Conservation (phyloP, 2,888 invertebrate genomes). For the Dioctria linearis region DNA sequence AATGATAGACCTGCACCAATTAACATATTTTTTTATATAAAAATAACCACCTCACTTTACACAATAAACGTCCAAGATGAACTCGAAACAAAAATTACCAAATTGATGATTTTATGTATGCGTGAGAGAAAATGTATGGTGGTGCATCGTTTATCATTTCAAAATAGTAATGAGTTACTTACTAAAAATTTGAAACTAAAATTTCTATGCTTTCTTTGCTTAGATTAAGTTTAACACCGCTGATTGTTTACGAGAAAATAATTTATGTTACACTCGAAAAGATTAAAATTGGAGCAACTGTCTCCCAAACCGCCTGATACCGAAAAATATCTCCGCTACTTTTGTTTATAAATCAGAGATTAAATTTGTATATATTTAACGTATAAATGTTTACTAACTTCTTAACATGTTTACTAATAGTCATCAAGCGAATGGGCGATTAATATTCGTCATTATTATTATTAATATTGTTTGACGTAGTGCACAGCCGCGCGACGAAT, state of each 20-base stretch:
- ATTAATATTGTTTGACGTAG: slow-evolving; percentile 39
- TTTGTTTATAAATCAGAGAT: slow-evolving; percentile 43
- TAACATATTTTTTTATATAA: neutral
- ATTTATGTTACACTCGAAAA: slow-evolving; percentile 39
- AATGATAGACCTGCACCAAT: slow-evolving; percentile 1
- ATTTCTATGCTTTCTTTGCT: slow-evolving; percentile 16
- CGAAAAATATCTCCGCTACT: slow-evolving; percentile 27
- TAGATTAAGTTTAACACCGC: slow-evolving; percentile 9
- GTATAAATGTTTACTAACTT: slow-evolving; percentile 47
- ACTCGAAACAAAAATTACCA: neutral
- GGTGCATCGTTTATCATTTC: slow-evolving; percentile 27
- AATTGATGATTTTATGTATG: neutral
- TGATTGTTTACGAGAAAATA: slow-evolving; percentile 31
- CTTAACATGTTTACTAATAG: slow-evolving; percentile 49
- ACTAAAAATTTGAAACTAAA: slow-evolving; percentile 18
- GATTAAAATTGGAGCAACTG: slow-evolving; percentile 19
- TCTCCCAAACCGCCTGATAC: slow-evolving; percentile 23
- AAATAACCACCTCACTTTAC: neutral
- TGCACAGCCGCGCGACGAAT: slow-evolving; percentile 22
- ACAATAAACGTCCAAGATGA: neutral
- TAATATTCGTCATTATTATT: slow-evolving; percentile 36
- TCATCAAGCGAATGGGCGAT: slow-evolving; percentile 38
- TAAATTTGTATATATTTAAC: slow-evolving; percentile 34
- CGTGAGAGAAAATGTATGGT: neutral
- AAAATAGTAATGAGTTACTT: slow-evolving; percentile 13